These are phyloP conservation scores for Catajapyx aquilonaris DNA, from an alignment of 1,140 invertebrate species.

Conservation along the genomic window DNA sequence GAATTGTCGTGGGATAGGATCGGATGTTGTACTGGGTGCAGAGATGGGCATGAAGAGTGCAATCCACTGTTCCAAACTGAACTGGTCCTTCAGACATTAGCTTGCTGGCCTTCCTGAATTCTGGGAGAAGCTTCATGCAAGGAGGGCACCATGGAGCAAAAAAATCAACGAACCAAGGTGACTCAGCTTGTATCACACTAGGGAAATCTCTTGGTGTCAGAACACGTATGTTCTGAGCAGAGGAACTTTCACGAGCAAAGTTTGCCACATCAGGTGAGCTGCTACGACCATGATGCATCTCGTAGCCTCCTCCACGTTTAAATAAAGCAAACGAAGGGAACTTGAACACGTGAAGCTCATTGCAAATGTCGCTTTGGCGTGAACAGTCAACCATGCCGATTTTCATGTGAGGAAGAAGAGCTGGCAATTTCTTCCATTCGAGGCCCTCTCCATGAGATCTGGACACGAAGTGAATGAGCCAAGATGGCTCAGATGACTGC, in stretches of 20 bases:
- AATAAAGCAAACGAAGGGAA: slow-evolving; percentile 49
- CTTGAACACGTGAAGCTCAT: slow-evolving; percentile 26
- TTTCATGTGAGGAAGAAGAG: too few species aligned
- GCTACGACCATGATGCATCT: slow-evolving; percentile 42
- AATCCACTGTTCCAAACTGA: slow-evolving; percentile 45
- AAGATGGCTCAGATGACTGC: too few species aligned
- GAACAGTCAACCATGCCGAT: slow-evolving; percentile 43
- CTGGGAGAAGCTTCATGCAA: slow-evolving; percentile 46
- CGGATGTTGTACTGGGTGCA: slow-evolving; percentile 38
- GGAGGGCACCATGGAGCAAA: slow-evolving; percentile 72
- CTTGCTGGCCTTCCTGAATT: slow-evolving; percentile 43
- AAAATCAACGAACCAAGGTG: slow-evolving; percentile 53
- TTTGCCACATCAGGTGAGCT: slow-evolving; percentile 38
- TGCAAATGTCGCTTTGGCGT: slow-evolving; percentile 27
- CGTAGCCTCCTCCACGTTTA: slow-evolving; percentile 43
- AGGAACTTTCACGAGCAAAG: slow-evolving; percentile 42
- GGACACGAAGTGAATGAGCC: too few species aligned
- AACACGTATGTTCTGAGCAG: slow-evolving; percentile 34
- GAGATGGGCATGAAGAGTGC: slow-evolving; percentile 27
- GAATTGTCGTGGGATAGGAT: slow-evolving; percentile 50
- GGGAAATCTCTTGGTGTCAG: slow-evolving; percentile 36
- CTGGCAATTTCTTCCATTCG: too few species aligned
- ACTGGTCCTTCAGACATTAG: slow-evolving; percentile 26
- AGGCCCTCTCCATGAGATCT: too few species aligned
- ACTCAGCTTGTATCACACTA: slow-evolving; percentile 19